Base-by-base conservation (phyloP, 2,113 vertebrate genomes). In the Rousettus leschenaultii region DNA sequence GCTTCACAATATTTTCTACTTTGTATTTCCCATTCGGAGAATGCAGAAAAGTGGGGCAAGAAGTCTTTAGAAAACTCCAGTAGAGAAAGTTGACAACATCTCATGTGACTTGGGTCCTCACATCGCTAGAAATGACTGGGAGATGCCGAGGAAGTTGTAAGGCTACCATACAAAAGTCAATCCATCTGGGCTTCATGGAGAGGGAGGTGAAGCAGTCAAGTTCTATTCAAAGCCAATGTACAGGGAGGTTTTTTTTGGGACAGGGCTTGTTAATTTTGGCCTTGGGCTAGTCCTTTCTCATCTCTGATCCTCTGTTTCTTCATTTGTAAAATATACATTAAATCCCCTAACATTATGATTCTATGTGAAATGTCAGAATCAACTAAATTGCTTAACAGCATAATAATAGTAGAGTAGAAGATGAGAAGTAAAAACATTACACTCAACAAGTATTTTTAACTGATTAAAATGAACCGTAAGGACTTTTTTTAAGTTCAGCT, bases 271-370 rank as follows among this genome's bases (percentile, higher is more conserved):
- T 82, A 68, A 68, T 94, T 75, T 57, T 74, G 53, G 30, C 48
- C 21, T 71, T 89, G 35, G 24, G 33, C 53, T 68, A 70, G 5
- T 88, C 38, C 33, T 73, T 84, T 48, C 51, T 35, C 61, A 71
- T 86, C 33, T 77, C 55, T 95, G 48, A 79, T 82, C 33, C 14
- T 51, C 59, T 70, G 73, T 70, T 95, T 95, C 78, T 48, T 92
- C 65, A 80, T 43, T 65, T 86, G 11, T 75, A 82, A 95, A 82
- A 93, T 38, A 66, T 13, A 82, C 28, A 83, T 61, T 61, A 87
- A 91, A 68, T 82, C n/a, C 80, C 55, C 16, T 86, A 92, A 85
- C 33, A 66, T 86, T 90, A 77, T 18, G 15, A 65, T 78, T 71
- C 35, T 63, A 21, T 11, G 15, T 30, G 35, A 61, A 83, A 40